Percentiles rank a stretch among this genome's conserved stretches.
Conservation (phyloP, 1,140 invertebrate genomes). For the Hyles euphorbiae region DNA sequence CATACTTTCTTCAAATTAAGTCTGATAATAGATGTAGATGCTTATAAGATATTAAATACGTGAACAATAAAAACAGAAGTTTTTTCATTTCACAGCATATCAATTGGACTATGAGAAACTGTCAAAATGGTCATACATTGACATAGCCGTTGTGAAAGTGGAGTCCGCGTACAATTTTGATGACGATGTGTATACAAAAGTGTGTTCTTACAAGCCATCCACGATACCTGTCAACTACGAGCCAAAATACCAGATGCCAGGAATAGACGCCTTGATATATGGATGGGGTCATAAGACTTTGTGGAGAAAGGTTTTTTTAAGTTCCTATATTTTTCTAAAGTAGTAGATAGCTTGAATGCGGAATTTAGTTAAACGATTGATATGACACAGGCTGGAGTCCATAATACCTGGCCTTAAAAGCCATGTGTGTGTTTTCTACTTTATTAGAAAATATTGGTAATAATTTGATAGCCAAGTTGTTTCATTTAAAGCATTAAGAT, state of each 20-base stretch:
- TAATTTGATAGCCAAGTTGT: too few relatives aligned
- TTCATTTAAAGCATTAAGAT: too few relatives aligned
- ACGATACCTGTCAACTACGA: conserved; percentile 37
- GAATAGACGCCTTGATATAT: conserved; percentile 27
- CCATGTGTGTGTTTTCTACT: too few relatives aligned
- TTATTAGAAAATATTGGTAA: too few relatives aligned
- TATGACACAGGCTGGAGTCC: too few relatives aligned
- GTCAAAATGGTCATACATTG: conserved; percentile 36
- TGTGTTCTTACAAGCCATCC: conserved; percentile 28
- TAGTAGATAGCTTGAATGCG: background rate
- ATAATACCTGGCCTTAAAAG: too few relatives aligned
- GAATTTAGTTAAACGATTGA: too few relatives aligned
- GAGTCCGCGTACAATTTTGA: conserved; percentile 29
- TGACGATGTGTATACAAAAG: conserved; percentile 7
- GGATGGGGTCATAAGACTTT: conserved; percentile 36
- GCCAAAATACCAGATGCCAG: conserved; percentile 27
- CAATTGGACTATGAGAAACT: conserved; percentile 30
- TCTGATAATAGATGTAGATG: too few relatives aligned
- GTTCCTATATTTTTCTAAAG: conserved; percentile 15
- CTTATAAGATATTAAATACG: too few relatives aligned
- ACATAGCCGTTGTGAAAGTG: conserved; percentile 41
- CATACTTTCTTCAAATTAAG: too few relatives aligned
- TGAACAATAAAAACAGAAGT: too few relatives aligned
- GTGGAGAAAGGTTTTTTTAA: conserved; percentile 27
- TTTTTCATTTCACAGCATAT: conserved; percentile 28